Evolutionary conservation across 2,113 vertebrate species (phyloP), one percentile per base, ranked within the genome.

Genomic region (Bufo gargarizans): DNA sequence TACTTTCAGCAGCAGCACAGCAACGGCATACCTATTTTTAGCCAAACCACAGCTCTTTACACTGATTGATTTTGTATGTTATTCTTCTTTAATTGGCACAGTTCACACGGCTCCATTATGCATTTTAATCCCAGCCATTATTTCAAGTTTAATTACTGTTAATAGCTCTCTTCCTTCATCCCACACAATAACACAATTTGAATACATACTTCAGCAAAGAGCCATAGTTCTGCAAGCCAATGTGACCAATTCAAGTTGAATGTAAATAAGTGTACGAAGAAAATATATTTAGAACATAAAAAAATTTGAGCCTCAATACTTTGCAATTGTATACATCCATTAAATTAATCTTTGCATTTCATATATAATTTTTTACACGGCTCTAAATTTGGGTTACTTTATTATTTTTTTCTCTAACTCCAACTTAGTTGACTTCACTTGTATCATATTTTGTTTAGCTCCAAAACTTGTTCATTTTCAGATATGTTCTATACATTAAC

Each of bases 121-220:
- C 65, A 65, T 84, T 84, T 84, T 84, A 84, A 84, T 84, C 82
- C 82, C 63, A 71, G 82, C 82, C 82, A 84, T 84, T 84, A 84
- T 84, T 84, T 84, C 63, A 84, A 84, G 82, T 84, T 84, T 84
- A 84, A 84, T 84, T 84, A 69, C 82, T 84, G 82, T 84, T 84
- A 84, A 84, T 84, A 84, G 65, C 82, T 84, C 82, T 50, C 63
- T 84, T 55, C 82, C 63, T 71, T 84, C 82, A 69, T 84, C 63
- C 59, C 63, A 84, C 61, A 14, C 82, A 84, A 84, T 65, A 84
- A 55, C 11, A 69, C 17, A 69, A 84, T 71, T 55, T 84, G 47
- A 71, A 84, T 84, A 84, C 65, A 84, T 84, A 55, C 82, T 84
- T 84, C 63, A 65, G 65, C 78, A 71, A 84, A 20, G 6, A 84